Base-by-base conservation (phyloP, 1,140 invertebrate genomes). In the Tetramorium alpestre region DNA sequence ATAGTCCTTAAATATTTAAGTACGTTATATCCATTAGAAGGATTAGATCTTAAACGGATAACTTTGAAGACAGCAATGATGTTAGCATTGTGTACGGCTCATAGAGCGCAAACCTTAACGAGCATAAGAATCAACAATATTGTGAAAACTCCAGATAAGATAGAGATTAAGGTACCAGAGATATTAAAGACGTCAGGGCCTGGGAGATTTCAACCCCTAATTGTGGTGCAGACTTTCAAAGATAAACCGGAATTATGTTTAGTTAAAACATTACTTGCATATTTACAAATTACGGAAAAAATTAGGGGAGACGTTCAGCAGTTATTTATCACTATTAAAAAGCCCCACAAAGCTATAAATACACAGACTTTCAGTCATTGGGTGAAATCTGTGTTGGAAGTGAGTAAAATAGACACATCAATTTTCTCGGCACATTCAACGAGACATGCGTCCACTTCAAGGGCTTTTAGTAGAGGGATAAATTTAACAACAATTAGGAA, bases 1-100 rank as follows among this genome's bases (percentile, higher is more conserved):
- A 13, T 69, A 11, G n/a, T 81, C 1, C 33, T 81, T 0, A 33
- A 22, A 16, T 44, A 54, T 5, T 13, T 65, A n/a, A 51, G 28
- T 33, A 51, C 3, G 0, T 33, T 64, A 25, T 25, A 65, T 4
- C 70, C 41, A 1, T 0, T 10, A 44, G 41, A 44, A 10, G 8
- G 10, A 7, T 44, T 44, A 44, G 0, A 33, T 4, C 33, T 33
- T 49, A 49, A 80, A 18, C 33, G 4, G 0, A 4, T 33, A 33
- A 33, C 33, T 0, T 4, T 33, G 33, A 67, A 80, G 38, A 62
- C 56, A 28, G 33, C 56, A 0, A 41, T 78, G 41, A 18, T 78
- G 54, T 47, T 80, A 54, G 76, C 62, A 0, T 67, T 81, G 58
- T 47, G 77, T n/a, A 81, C 77, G 25, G 76, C 76, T 28, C 62